These are phyloP conservation scores for Buathra laborator DNA, from an alignment of 2,888 invertebrate genomes.

Conservation along the genomic window DNA sequence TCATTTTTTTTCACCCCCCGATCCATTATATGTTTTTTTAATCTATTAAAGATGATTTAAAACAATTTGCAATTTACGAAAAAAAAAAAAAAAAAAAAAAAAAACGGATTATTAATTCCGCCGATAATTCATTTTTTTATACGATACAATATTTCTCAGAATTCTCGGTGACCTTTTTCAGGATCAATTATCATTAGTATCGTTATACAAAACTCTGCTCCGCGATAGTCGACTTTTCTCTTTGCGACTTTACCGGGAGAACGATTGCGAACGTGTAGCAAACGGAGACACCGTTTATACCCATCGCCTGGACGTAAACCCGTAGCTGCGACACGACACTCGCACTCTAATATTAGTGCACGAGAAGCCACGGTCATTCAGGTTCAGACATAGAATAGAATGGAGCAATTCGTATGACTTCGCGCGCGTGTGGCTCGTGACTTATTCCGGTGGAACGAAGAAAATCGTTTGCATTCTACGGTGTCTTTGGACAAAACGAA, in stretches of 20 bases:
- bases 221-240: not conserved
- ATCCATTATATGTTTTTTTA: not conserved
- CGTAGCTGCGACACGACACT: constrained; percentile 43
- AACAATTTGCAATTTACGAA: too few relatives aligned
- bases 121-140: not conserved
- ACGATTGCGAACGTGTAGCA: not conserved
- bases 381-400: constrained; percentile 76
- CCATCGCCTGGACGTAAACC: constrained; percentile 31
- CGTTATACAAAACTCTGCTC: not conserved
- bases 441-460: constrained; percentile 36
- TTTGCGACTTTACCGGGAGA: not conserved
- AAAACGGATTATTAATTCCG: too few relatives aligned
- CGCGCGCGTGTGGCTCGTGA: constrained; percentile 14
- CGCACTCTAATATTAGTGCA: constrained; percentile 77
- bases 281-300: constrained; percentile 18
- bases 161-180: not conserved
- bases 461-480: constrained; percentile 40
- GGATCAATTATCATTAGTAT: not conserved
- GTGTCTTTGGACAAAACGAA: constrained; percentile 2
- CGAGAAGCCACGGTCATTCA: constrained; percentile 78
- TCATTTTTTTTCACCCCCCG: not conserved
- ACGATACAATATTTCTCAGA: not conserved
- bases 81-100: too few relatives aligned
- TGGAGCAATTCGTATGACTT: constrained; percentile 54
- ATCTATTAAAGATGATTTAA: too few relatives aligned